phyloP scores from a whole-genome alignment of 2,113 vertebrate species.

The Neolamprologus modestus region DNA sequence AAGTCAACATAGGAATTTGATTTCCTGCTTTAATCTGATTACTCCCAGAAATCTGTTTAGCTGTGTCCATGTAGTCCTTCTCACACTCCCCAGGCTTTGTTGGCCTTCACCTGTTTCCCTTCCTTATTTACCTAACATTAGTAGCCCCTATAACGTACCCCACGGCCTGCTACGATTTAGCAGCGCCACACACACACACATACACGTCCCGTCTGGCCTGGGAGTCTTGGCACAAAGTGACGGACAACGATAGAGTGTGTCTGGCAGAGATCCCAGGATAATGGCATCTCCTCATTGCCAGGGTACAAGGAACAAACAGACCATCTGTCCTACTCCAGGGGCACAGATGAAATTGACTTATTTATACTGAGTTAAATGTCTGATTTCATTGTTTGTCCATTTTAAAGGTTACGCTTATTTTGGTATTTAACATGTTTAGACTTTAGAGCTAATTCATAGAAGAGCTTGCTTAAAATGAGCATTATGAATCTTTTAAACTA shows the following conservation, averaged over 20 bases:
- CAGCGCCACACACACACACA: not conserved
- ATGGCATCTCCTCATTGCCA: constrained; percentile 52
- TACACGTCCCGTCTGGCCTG: constrained; percentile 22
- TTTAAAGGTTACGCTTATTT: not conserved
- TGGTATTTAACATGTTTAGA: not conserved
- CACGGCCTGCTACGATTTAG: constrained; percentile 3
- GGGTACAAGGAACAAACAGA: constrained; percentile 42
- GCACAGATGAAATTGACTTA: constrained; percentile 28
- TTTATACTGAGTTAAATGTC: constrained; percentile 28
- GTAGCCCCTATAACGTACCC: not conserved
- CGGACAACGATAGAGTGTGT: constrained; percentile 3
- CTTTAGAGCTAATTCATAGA: not conserved
- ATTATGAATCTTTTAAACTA: not conserved
- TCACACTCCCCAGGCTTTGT: not conserved
- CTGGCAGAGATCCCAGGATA: constrained; percentile 53
- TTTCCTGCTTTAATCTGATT: constrained; percentile 29
- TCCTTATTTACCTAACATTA: not conserved
- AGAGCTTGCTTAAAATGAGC: not conserved
- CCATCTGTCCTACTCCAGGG: constrained; percentile 57
- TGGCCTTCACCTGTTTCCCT: not conserved
- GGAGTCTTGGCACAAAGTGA: constrained; percentile 34
- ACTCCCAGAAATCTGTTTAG: not conserved
- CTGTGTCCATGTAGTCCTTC: not conserved
- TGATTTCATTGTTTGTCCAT: not conserved
- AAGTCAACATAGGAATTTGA: constrained; percentile 24